phyloP scores from a whole-genome alignment of 2,113 vertebrate species.

The Oenanthe melanoleuca region DNA sequence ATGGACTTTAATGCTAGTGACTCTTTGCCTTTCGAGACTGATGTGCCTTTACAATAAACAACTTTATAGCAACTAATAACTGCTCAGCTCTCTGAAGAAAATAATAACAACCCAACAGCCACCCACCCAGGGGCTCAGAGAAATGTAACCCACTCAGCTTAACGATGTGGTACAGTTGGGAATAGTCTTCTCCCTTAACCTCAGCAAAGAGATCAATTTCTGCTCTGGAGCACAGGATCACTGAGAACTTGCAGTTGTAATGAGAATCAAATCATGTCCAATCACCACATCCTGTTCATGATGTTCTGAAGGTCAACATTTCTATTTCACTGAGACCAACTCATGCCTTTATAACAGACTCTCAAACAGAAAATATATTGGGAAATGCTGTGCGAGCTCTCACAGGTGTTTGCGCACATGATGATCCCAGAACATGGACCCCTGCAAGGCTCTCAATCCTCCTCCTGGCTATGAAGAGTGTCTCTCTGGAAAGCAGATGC shows the following conservation, averaged over 20 bases:
- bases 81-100: no score
- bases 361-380: background rate
- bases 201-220: background rate
- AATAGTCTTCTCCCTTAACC: background rate
- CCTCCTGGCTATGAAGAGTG: background rate
- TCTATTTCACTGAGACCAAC: background rate
- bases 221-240: background rate
- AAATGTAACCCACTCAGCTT: background rate
- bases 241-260: background rate
- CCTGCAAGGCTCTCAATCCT: background rate
- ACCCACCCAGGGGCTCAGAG: background rate
- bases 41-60: no score
- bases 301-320: background rate
- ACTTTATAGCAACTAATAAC: no score
- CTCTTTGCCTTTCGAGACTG: no score
- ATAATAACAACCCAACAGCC: no score
- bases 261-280: background rate
- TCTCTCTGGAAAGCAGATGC: background rate
- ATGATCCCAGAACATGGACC: background rate
- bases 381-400: background rate
- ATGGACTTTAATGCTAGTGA: no score
- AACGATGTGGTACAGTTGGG: fast-evolving
- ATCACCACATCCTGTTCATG: background rate
- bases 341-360: background rate
- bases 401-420: background rate